Base-by-base conservation (phyloP, 2,113 vertebrate genomes). In the Rhabdomys dilectus region DNA sequence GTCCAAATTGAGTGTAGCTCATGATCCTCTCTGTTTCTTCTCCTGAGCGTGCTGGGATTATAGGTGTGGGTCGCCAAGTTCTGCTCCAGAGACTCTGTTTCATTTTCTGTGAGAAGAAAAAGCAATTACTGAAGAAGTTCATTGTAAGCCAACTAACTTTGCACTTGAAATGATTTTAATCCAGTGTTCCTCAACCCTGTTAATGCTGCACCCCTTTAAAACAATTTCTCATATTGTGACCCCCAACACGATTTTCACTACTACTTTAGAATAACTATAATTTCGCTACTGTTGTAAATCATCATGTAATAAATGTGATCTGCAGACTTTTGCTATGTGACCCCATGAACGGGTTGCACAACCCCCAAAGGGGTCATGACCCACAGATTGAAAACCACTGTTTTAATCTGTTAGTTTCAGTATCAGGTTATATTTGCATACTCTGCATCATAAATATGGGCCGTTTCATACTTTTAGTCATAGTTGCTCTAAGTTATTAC, bases 401-500 rank as follows among this genome's bases (percentile, higher is more conserved):
- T 95, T 89, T 80, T 21, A 58, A 3, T 94, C 70, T 70, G 17
- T 92, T 64, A 82, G 58, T 56, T 80, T 91, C 78, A 75, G n/a
- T 89, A 48, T 58, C 64, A 80, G 45, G 34, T 91, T 95, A 70
- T 45, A 34, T 73, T 70, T 84, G 62, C 10, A 29, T 87, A 53
- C 29, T 94, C 77, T 72, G 51, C 91, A 89, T 29, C 24, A 89
- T 72, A 88, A 51, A 62, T 70, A 75, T 39, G n/a, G 94, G 92
- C 70, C 34, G 89, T 13, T 29, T 22, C 88, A 92, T 62, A 66
- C 64, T 76, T 91, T 88, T 19, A 58, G 5, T 73, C 53, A 70
- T 73, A 88, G 76, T 84, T 96, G n/a, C 77, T 89, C n/a, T 94
- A 91, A 90, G 45, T 72, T 70, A 6, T 53, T 39, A 84, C 75